Base-by-base conservation (phyloP, 2,113 vertebrate genomes). In the Corynorhinus townsendii region DNA sequence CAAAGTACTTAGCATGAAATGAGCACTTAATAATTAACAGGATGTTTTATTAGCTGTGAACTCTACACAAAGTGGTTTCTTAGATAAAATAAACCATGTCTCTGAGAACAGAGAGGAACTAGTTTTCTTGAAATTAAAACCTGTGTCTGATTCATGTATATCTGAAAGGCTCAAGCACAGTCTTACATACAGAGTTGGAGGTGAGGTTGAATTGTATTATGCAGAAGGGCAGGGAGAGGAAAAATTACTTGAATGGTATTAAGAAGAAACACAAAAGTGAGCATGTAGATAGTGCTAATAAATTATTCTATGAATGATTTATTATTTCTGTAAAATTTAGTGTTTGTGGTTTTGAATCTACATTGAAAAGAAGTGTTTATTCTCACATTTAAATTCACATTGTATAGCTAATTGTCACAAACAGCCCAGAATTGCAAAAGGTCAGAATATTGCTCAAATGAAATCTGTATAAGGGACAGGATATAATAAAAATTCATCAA, bases 1-100 rank as follows among this genome's bases (percentile, higher is more conserved):
- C 33, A 77, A 96, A 89, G 2, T 54, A 56, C 71, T 81, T 88
- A 69, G 5, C n/a, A 87, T 40, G 93, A 92, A 89, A 40, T 66
- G 30, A 83, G 11, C 38, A 64, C 82, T 76, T 73, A 82, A 73
- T 40, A 81, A 89, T 91, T 84, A 62, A 20, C n/a, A 62, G 11
- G 7, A 30, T 93, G 30, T 33, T 93, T 85, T 76, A 73, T 54
- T 71, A 71, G 12, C 64, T 94, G 20, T 62, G 38, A 91, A 83
- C 62, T 54, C 30, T 72, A 15, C 4, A 52, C 17, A 86, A 49
- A 89, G 69, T 52, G 14, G 33, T 62, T 91, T 94, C 49, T 28
- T 83, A 47, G 10, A 52, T 90, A 64, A 33, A 84, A 85, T 35
- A 92, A 96, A 80, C 30, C 33, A 68, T 43, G 16, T 84, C 43